Percentiles rank a stretch among this genome's conserved stretches.
These are phyloP conservation scores for Drosophila mettleri DNA, from an alignment of 2,888 invertebrate species.

Conservation along the genomic window DNA sequence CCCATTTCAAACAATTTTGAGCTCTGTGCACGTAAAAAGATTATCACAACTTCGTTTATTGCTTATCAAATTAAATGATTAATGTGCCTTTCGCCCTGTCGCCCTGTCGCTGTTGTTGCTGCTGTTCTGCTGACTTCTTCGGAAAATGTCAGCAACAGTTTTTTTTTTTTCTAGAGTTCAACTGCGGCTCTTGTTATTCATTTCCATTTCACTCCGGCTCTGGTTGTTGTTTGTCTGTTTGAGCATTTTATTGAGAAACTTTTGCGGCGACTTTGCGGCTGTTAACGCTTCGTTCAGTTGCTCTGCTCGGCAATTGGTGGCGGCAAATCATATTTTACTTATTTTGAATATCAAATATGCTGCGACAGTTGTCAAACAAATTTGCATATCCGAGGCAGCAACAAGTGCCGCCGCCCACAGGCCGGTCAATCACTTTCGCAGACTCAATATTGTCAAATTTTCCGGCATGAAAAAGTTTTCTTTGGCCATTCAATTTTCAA, in stretches of 20 bases:
- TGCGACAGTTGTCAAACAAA: conserved; percentile 15
- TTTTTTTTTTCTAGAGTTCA: conserved; percentile 40
- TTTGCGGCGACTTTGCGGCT: conserved; percentile 57
- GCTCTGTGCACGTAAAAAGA: conserved; percentile 58
- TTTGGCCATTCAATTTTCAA: background rate
- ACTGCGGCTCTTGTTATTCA: conserved; percentile 46
- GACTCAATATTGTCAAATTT: background rate
- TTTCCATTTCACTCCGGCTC: conserved; percentile 17
- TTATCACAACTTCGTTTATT: conserved; percentile 72
- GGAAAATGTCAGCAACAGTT: conserved; percentile 74
- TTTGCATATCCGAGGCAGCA: conserved; percentile 23
- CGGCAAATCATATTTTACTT: conserved; percentile 46
- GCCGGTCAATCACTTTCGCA: background rate
- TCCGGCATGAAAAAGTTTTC: background rate
- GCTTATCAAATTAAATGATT: conserved; percentile 82
- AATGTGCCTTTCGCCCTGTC: conserved; percentile 47
- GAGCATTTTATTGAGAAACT: conserved; percentile 74
- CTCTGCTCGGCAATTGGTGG: conserved; percentile 23
- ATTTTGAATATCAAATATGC: conserved; percentile 38
- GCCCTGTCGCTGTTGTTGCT: conserved; percentile 3
- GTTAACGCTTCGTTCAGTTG: conserved; percentile 58
- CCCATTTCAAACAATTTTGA: conserved; percentile 28
- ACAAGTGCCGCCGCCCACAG: conserved; percentile 38
- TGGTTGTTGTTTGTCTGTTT: conserved; percentile 29
- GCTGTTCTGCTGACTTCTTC: conserved; percentile 3